Conservation (phyloP, 2,113 vertebrate species). For the Archilochus colubris region DNA sequence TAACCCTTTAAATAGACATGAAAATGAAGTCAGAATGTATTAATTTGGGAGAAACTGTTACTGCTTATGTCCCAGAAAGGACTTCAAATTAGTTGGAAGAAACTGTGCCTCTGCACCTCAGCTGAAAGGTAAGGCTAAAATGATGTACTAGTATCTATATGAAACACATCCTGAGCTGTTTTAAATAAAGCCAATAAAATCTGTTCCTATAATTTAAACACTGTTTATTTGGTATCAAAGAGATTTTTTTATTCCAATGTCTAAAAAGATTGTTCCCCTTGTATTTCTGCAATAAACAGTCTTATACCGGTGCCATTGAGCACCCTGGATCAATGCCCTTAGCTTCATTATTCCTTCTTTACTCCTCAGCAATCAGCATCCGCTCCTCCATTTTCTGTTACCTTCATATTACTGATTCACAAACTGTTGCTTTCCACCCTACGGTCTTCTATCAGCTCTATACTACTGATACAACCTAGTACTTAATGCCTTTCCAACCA, state of each 20-base stretch:
- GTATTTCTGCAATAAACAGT: background rate
- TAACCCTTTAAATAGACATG: slow-evolving; percentile 13
- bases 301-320: background rate
- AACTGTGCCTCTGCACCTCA: background rate
- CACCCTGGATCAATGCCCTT: background rate
- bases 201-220: background rate
- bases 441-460: background rate
- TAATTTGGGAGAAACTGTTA: background rate
- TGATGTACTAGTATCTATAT: background rate
- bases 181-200: background rate
- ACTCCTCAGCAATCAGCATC: background rate
- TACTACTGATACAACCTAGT: background rate
- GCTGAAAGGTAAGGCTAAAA: background rate
- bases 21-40: background rate
- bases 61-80: background rate
- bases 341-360: background rate
- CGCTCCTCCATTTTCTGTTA: background rate
- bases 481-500: background rate
- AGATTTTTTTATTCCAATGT: background rate
- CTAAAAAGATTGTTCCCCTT: background rate
- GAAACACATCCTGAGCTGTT: background rate
- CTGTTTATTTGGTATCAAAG: background rate
- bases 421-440: background rate
- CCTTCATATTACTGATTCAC: background rate
- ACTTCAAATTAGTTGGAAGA: background rate